Evolutionary conservation across 2,113 vertebrate genomes (phyloP), one percentile per base, ranked within the genome.

Genomic region (Centropus bengalensis): DNA sequence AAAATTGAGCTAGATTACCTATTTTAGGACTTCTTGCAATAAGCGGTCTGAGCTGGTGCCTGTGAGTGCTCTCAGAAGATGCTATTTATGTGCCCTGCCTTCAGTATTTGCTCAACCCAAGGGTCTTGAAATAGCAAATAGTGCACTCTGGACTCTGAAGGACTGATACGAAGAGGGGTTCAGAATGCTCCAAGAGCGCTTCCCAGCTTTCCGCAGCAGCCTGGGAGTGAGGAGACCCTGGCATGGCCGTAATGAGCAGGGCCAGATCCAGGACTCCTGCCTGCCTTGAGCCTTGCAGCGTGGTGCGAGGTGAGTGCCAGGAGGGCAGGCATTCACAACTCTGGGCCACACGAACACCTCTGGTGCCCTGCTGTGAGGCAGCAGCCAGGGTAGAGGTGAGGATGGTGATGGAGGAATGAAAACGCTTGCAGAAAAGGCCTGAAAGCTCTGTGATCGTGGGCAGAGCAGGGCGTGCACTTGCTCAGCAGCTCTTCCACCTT

Each of bases 111-210:
- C 33, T 19, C 60, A 27, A 1, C 51, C 12, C 6, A 22, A 18
- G n/a, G 14, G 22, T 13, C n/a, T 56, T 27, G 27, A n/a, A n/a
- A 14, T 22, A 40, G 17, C 33, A n/a, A 14, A 23, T n/a, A 17
- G 8, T 1, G 17, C 27, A 2, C 59, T 32, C 17, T 17, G 80
- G 23, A 6, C 56, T 24, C 45, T 64, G 8, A 27, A 69, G 51
- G 27, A 26, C 27, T 6, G 52, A 5, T 45, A 3, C 3, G 16
- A 21, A 13, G 10, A 3, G 38, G 40, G 26, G 4, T 2, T 6
- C 5, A 1, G 24, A 30, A 55, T 2, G 9, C 62, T 36, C 15
- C 1, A 26, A 9, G 26, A 7, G 24, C 2, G 1, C 10, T 36
- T 40, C 23, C 63, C 6, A 2, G 26, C n/a, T n/a, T 7, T 28